Base-by-base conservation (phyloP, 2,113 vertebrate genomes). In the Psammodynastes pulverulentus region DNA sequence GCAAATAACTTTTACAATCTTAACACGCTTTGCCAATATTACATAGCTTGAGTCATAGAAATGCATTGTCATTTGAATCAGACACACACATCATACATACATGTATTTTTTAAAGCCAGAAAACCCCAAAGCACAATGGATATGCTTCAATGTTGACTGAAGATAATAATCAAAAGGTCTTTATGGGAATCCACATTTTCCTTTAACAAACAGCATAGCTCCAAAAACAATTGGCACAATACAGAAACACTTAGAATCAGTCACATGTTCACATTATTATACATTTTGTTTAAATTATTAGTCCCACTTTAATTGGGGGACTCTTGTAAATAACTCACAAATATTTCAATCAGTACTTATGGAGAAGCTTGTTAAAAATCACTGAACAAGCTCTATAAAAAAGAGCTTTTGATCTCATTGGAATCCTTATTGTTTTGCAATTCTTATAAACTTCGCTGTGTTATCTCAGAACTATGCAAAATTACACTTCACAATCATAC, bases 1-100 rank as follows among this genome's bases (percentile, higher is more conserved):
- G 3, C n/a, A 93, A 67, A 62, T 92, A 88, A 92, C 52, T 85
- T 89, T 94, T 92, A 95, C 88, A 93, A 86, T 53, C 92, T 93
- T 92, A 21, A 94, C 54, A 93, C 49, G 94, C 95, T 95, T 96
- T 93, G 93, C 88, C 91, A 93, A 89, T 90, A 90, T 91, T 92
- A 94, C 88, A 89, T 79, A 95, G 62, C 84, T 93, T 93, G 91
- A 93, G 91, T 79, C 34, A 0, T 79, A 58, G 90, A 94, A 53
- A 86, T 93, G 54, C 79, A 90, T 79, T n/a, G 89, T 90, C 92
- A 7, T 94, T 93, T 94, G 94, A 95, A 89, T 94, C 87, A 95
- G 92, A 87, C 88, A 93, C 5, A 92, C 13, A 92, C 29, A 62
- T 89, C 51, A 92, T 58, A 84, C 15, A 84, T 43, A 89, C 87